Base-by-base conservation (phyloP, 2,888 invertebrate species). In the Drosophila vallismaia region DNA sequence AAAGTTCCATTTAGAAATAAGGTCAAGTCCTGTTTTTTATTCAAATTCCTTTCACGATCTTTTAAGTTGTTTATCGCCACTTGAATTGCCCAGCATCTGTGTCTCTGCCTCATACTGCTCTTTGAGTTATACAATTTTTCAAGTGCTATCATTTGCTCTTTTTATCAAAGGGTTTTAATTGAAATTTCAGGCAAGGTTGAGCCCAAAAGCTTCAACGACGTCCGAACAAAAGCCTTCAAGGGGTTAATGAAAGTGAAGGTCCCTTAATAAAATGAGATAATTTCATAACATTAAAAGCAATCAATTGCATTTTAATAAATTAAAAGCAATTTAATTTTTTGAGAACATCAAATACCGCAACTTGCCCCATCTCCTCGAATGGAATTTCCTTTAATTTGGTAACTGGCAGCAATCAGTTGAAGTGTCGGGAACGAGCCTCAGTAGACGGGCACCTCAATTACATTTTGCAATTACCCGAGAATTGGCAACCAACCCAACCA, bases 91-190 rank as follows among this genome's bases (percentile, higher is more conserved):
- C 48, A 29, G 29, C 42, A 67, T 59, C 63, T 58, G 56, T 44
- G n/a, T 14, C 33, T 24, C 33, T 14, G 19, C 8, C 29, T 36
- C 26, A 4, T 51, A 26, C n/a, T 45, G n/a, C 31, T 36, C 45
- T 78, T 74, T 84, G 71, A 87, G 81, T 78, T 74, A 76, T 77
- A 74, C 67, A 66, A 71, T 70, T 66, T 66, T 56, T 71, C 69
- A 66, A 84, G 63, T 66, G 74, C 28, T 46, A 70, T 70, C 70
- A 62, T 19, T 56, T 57, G 69, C 52, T 36, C 64, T 42, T 51
- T 63, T 29, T 12, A 49, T 44, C 71, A 55, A 62, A 55, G 42
- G 58, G 72, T 73, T 76, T 82, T 85, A 81, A 87, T 85, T 85
- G 82, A 78, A 82, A 82, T 74, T 59, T 62, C 50, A 24, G 58